A percentile compares a stretch with the other conserved stretches of the same genome.
These are phyloP conservation scores for Drosophila nr. perissopoda DNA, from an alignment of 2,888 invertebrate species.

Conservation along the genomic window DNA sequence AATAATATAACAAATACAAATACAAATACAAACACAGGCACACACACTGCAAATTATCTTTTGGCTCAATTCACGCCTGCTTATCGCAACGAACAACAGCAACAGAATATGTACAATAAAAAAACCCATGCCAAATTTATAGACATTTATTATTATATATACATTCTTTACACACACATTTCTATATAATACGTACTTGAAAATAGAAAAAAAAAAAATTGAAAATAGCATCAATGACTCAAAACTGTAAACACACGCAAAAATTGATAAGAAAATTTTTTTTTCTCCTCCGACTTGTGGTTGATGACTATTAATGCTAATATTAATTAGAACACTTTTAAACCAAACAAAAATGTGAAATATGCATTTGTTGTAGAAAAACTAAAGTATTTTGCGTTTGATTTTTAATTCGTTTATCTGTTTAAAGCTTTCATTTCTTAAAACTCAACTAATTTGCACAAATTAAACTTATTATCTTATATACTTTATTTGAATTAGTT, in stretches of 20 bases:
- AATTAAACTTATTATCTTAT: not conserved
- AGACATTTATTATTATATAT: not conserved
- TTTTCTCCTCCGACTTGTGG: not conserved
- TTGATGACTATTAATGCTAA: not conserved
- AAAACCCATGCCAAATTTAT: slow-evolving; percentile 28
- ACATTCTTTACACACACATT: not conserved
- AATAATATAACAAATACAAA: slow-evolving; percentile 29
- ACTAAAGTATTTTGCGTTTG: too few species aligned
- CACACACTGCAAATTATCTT: slow-evolving; percentile 54
- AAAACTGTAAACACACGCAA: slow-evolving; percentile 19
- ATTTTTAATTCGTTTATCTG: too few species aligned
- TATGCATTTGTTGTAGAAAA: not conserved
- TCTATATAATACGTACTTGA: not conserved
- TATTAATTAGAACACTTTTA: not conserved
- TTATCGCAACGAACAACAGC: slow-evolving; percentile 42
- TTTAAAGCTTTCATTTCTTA: too few species aligned
- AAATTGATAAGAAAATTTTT: slow-evolving; percentile 36
- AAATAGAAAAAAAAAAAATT: not conserved
- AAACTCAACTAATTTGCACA: not conserved
- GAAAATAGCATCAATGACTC: slow-evolving; percentile 53
- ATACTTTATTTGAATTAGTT: not conserved
- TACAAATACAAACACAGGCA: slow-evolving; percentile 1
- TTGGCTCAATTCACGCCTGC: slow-evolving; percentile 60
- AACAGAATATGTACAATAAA: not conserved
- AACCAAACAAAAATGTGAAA: not conserved